Evolutionary conservation across 2,888 invertebrate genomes (phyloP), one percentile per base, ranked within the genome.

Genomic region (Xestoiulus laeticollis): DNA sequence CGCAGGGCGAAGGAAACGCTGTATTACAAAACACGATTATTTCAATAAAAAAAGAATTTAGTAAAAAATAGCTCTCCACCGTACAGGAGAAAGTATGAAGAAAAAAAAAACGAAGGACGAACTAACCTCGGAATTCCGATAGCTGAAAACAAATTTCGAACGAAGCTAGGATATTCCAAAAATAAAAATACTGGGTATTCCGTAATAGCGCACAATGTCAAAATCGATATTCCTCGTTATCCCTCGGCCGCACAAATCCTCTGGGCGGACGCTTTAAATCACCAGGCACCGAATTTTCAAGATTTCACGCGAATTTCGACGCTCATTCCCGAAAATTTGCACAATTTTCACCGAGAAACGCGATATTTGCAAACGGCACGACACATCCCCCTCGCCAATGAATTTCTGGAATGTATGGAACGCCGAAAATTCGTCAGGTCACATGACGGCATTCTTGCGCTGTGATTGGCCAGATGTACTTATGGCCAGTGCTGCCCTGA

Each of bases 391-490:
- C 43, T 84, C 84, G 84, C 33, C 84, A 68, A 48, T 85, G 86
- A 85, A 85, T 85, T 43, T 85, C 30, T 48, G 86, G 86, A 85
- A 85, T 85, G 86, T 48, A 43, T 26, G 53, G 86, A 43, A 85
- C 86, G 38, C 48, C 19, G 53, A 53, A 38, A 48, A 85, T 85
- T 85, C 86, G 44, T 19, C 48, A 44, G 48, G 86, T 85, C 86
- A 85, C 86, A 22, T 85, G 86, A 38, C 86, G 68, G 48, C 86
- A 43, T 85, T 85, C 86, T 48, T 43, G 30, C 30, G 16, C 32
- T 6, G 0, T 85, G 44, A 85, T 85, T 85, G 86, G 86, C 44
- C 30, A 30, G 84, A 2, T 3, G 48, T 14, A 16, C 48, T 12
- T 12, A 16, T 2, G 48, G 10, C 8, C 68, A 26, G 22, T 26